These are phyloP conservation scores for Smittia sp. DNA, from an alignment of 2,888 invertebrate species.

Conservation along the genomic window DNA sequence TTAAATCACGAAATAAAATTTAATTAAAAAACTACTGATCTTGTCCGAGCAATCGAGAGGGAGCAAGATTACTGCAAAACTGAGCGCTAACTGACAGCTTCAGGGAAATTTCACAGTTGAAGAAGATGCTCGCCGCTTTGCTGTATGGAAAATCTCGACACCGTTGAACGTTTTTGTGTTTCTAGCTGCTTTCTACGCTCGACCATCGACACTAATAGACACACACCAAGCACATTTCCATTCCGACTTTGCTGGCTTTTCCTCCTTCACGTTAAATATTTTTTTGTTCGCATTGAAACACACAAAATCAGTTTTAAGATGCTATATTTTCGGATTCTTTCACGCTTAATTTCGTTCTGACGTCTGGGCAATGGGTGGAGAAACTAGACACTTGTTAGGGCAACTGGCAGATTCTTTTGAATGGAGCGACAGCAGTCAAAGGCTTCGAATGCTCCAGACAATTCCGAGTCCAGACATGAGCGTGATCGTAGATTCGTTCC, in stretches of 20 bases:
- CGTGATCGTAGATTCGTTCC: background rate
- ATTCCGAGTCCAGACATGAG: too few species aligned
- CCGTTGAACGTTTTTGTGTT: constrained; percentile 29
- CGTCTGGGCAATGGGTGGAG: background rate
- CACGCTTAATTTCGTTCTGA: constrained; percentile 7
- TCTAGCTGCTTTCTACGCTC: constrained; percentile 38
- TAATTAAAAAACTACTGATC: constrained; percentile 26
- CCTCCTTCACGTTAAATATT: background rate
- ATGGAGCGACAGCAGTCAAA: background rate
- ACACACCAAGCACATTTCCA: background rate
- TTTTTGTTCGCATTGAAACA: constrained; percentile 4
- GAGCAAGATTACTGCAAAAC: constrained; percentile 38
- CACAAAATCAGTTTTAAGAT: constrained; percentile 29
- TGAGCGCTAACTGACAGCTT: constrained; percentile 34
- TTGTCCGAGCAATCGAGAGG: constrained; percentile 23
- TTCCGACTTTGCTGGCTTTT: background rate
- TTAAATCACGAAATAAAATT: constrained; percentile 24
- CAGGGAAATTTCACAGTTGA: background rate
- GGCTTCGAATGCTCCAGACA: too few species aligned
- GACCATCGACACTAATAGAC: constrained; percentile 18
- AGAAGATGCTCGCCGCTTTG: constrained; percentile 18
- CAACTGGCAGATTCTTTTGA: background rate
- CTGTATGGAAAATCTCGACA: constrained; percentile 29
- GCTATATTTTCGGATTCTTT: background rate
- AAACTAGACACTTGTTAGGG: background rate